A percentile compares a stretch with the other conserved stretches of the same genome.
phyloP scores from a whole-genome alignment of 1,140 invertebrate genomes.

The Drosophila asahinai region DNA sequence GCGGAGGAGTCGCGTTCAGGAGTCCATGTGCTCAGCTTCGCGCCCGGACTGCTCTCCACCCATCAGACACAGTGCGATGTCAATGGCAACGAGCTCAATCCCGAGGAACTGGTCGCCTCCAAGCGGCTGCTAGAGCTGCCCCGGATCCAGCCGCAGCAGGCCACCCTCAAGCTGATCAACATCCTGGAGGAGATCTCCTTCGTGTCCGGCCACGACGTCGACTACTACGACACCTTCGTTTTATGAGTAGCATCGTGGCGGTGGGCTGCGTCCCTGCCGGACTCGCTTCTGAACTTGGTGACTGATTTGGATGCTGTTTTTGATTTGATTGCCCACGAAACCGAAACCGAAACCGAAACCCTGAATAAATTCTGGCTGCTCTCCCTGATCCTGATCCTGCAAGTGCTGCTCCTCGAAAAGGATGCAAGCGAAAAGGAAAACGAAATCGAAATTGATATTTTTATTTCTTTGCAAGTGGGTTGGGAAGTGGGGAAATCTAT shows the following conservation, averaged over 20 bases:
- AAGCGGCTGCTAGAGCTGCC: slow-evolving; percentile 17
- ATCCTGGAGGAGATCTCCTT: slow-evolving; percentile 77
- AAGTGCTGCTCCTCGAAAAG: slow-evolving; percentile 36
- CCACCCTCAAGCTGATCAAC: slow-evolving; percentile 73
- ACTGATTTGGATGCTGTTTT: slow-evolving; percentile 33
- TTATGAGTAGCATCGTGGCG: slow-evolving; percentile 78
- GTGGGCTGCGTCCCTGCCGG: slow-evolving; percentile 52
- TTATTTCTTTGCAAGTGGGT: background rate
- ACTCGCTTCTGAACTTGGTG: slow-evolving; percentile 31
- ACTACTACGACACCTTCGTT: slow-evolving; percentile 79
- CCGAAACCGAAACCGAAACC: slow-evolving; percentile 4
- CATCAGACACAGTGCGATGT: slow-evolving; percentile 86
- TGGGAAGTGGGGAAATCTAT: background rate
- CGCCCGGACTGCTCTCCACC: slow-evolving; percentile 96
- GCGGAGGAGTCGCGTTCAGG: slow-evolving; percentile 86
- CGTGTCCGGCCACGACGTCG: slow-evolving; percentile 79
- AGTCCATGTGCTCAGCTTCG: slow-evolving; percentile 94
- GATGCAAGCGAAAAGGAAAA: slow-evolving; percentile 45
- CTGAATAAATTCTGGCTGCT: slow-evolving; percentile 65
- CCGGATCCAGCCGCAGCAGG: slow-evolving; percentile 58
- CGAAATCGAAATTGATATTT: slow-evolving; percentile 8
- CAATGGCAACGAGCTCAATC: slow-evolving; percentile 66
- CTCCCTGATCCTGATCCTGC: slow-evolving; percentile 38
- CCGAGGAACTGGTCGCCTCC: slow-evolving; percentile 41
- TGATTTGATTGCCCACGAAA: slow-evolving; percentile 25